Evolutionary conservation across 2,797 vertebrate species (phyloP).

Genomic region (Morelia viridis): DNA sequence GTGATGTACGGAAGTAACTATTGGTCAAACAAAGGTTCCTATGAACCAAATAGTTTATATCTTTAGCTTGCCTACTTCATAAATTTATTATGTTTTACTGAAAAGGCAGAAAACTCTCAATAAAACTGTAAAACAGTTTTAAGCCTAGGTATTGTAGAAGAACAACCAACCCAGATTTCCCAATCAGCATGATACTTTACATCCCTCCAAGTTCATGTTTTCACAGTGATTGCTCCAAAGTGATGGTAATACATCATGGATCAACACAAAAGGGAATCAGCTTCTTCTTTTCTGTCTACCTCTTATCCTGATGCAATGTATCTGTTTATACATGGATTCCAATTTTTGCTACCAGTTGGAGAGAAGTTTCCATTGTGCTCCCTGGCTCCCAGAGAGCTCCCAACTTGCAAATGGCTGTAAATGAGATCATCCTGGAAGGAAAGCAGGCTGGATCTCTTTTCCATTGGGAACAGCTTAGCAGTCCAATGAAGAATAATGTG

Average conservation of each 20-base stretch:
- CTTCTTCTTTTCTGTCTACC: neutral
- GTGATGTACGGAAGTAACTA: neutral
- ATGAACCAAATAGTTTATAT: neutral
- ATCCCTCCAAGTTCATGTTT: neutral
- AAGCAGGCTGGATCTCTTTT: neutral
- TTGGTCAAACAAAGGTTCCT: slow-evolving; percentile 1
- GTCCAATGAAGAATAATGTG: neutral
- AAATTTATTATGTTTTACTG: neutral
- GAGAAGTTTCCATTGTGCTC: neutral
- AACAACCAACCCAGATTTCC: neutral
- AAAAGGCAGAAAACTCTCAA: neutral
- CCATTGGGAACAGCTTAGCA: neutral
- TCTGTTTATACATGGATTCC: neutral
- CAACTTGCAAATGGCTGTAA: neutral
- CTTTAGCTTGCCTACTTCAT: neutral
- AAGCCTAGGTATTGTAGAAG: neutral
- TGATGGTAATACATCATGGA: neutral
- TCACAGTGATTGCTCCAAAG: neutral
- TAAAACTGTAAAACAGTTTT: neutral
- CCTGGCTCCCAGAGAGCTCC: neutral
- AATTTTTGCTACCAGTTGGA: neutral
- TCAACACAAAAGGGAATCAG: neutral
- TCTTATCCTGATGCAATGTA: neutral
- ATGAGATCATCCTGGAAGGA: neutral
- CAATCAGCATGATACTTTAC: neutral